Percentiles rank a stretch among this genome's conserved stretches.
phyloP scores from a whole-genome alignment of 1,140 invertebrate species.

The Aricia agestis region DNA sequence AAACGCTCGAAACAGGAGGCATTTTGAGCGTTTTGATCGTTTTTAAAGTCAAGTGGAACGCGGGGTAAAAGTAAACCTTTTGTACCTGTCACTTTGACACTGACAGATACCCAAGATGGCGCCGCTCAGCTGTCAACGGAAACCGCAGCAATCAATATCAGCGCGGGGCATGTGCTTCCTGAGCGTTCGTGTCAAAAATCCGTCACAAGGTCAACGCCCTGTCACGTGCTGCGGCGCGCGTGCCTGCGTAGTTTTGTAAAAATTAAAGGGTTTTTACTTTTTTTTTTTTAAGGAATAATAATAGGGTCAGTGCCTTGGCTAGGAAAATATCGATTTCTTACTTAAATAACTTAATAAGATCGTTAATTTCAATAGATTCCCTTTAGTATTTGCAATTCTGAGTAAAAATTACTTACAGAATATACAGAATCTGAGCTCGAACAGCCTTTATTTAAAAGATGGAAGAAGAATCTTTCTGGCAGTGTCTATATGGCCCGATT shows the following conservation, averaged over 20 bases:
- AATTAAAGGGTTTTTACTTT: background rate
- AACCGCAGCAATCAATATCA: slow-evolving; percentile 2
- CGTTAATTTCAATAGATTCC: too few species aligned
- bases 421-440: too few species aligned
- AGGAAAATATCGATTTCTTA: background rate
- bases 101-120: background rate
- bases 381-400: too few species aligned
- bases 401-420: too few species aligned
- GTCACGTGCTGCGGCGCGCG: background rate
- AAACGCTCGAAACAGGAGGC: too few species aligned
- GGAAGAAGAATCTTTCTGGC: too few species aligned
- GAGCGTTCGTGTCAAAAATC: background rate
- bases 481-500: too few species aligned
- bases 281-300: background rate
- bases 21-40: too few species aligned
- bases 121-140: background rate
- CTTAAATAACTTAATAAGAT: too few species aligned
- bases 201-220: background rate
- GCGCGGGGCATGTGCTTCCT: background rate
- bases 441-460: too few species aligned
- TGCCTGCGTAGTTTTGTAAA: background rate
- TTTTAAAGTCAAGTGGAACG: too few species aligned
- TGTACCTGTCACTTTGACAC: background rate
- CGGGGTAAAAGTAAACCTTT: too few species aligned
- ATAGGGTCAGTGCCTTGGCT: background rate